Base-by-base conservation (phyloP, 2,888 invertebrate genomes). In the Palloptera scutellata region DNA sequence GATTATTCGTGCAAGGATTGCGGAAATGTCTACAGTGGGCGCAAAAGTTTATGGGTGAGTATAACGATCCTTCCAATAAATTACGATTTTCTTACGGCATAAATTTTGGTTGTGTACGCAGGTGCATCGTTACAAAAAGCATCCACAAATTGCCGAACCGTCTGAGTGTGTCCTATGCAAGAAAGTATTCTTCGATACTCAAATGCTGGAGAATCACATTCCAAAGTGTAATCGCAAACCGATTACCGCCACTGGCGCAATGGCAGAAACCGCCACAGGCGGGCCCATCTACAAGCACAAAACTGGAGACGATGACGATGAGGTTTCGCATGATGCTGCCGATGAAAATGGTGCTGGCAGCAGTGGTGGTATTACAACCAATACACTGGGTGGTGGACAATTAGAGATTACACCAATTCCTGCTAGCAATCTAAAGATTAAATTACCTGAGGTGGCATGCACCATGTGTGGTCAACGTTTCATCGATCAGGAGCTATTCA, bases 1-100 rank as follows among this genome's bases (percentile, higher is more conserved):
- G 85, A 85, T 66, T 85, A 85, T 64, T 85, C 85, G 30, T 85
- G 85, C 73, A 85, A 85, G 72, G 85, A 85, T 67, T 85, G 85
- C 65, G 85, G 85, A 20, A 85, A 85, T 70, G 83, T 85, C 0
- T 85, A 85, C 69, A 84, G 84, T 61, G 84, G 85, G 1, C 79
- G 85, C 15, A 85, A 85, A 73, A 85, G 85, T 70, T 78, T 85
- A 48, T 85, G 85, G 85, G 85, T 85, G 60, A 75, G 78, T 67
- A 17, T 19, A 5, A 6, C 2, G 12, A 19, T 40, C n/a, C n/a
- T 10, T 58, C 41, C 30, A 20, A 40, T 55, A 19, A n/a, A 5
- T 15, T 4, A 30, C 6, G 19, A 52, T 51, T 63, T 20, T 61
- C 41, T 10, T 8, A 2, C n/a, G 3, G 15, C 19, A 17, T n/a